phyloP scores from a whole-genome alignment of 2,113 vertebrate species.

The Limnothrissa miodon region DNA sequence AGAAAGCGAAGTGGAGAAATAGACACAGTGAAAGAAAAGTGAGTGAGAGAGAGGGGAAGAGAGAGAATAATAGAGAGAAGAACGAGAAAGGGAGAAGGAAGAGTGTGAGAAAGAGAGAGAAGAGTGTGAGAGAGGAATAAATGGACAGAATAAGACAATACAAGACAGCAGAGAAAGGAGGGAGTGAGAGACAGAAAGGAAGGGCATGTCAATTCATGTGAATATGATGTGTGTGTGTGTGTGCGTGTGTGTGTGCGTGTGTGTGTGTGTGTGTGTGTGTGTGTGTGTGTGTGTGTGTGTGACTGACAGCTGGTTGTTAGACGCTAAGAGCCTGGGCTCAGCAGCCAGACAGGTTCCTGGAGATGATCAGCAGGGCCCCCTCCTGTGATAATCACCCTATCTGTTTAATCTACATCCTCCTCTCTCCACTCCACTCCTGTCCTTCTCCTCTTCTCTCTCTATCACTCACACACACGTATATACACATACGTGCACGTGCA shows the following conservation, averaged over 20 bases:
- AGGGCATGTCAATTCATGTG: conserved; percentile 22
- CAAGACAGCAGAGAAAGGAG: background rate
- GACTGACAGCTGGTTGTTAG: conserved; percentile 4
- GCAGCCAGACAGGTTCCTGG: background rate
- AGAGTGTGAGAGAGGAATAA: background rate
- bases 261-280: background rate
- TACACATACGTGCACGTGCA: no score
- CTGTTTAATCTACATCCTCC: background rate
- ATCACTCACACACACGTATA: background rate
- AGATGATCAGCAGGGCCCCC: background rate
- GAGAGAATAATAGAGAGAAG: background rate
- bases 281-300: background rate
- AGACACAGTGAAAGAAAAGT: background rate
- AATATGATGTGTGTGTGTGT: background rate
- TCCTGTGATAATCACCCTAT: conserved; percentile 11
- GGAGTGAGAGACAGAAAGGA: background rate
- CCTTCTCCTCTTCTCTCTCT: background rate
- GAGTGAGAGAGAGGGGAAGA: background rate
- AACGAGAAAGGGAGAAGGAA: background rate
- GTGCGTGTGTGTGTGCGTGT: background rate
- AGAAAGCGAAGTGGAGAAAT: background rate
- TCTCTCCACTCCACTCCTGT: no score
- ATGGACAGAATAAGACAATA: no score
- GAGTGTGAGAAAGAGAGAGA: background rate
- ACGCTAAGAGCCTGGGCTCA: background rate